Evolutionary conservation across 2,113 vertebrate genomes (phyloP).

Genomic region (Pollimyrus isidori): DNA sequence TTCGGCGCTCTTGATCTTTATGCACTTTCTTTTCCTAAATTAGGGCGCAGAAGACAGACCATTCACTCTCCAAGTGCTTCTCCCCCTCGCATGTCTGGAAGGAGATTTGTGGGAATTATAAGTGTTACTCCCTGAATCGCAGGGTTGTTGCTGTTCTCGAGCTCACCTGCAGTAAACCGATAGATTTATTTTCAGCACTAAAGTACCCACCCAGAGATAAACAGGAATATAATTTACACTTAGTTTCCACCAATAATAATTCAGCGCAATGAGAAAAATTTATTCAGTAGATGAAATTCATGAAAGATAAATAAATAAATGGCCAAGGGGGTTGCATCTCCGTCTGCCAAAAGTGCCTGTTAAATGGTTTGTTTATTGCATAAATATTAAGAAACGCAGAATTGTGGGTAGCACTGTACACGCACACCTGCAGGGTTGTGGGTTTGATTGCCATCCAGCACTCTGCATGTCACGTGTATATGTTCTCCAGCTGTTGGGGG

Average conservation of each 20-base stretch:
- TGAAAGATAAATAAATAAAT: neutral
- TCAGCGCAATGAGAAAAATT: neutral
- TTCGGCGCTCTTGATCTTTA: neutral
- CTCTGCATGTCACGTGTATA: neutral
- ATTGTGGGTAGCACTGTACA: neutral
- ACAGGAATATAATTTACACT: neutral
- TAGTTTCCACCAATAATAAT: neutral
- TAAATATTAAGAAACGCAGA: neutral
- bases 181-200: neutral
- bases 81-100: neutral
- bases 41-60: neutral
- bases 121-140: neutral
- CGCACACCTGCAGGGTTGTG: neutral
- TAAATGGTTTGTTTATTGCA: neutral
- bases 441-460: neutral
- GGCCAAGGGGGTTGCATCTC: neutral
- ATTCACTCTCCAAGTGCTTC: neutral
- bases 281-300: neutral
- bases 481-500: neutral
- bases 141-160: neutral
- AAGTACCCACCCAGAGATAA: neutral
- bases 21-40: neutral
- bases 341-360: neutral
- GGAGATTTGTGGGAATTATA: neutral
- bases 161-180: neutral